A percentile compares a stretch with the other conserved stretches of the same genome.
Conservation (phyloP, 2,888 invertebrate genomes). For the Parasteatoda lunata region DNA sequence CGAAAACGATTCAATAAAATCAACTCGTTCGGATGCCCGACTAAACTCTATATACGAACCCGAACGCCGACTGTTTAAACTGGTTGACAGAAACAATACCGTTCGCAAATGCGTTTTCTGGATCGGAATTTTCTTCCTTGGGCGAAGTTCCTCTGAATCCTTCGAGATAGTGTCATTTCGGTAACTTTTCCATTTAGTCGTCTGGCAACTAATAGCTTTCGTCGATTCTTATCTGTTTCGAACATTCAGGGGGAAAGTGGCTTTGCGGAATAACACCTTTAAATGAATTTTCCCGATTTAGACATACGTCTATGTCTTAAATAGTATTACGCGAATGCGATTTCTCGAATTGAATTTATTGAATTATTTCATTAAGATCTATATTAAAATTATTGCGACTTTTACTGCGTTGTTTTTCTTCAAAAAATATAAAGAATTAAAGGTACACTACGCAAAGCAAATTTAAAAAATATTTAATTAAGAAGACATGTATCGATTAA, state of each 20-base stretch:
- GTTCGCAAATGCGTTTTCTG: not conserved
- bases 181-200: conserved; percentile 1
- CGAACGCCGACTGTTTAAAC: not conserved
- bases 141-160: not conserved
- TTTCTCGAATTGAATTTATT: too few species aligned
- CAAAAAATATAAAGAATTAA: too few species aligned
- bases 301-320: too few species aligned
- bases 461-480: too few species aligned
- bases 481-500: too few species aligned
- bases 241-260: not conserved
- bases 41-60: not conserved
- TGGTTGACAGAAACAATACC: not conserved
- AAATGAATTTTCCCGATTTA: too few species aligned
- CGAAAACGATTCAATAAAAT: conserved; percentile 5
- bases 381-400: too few species aligned
- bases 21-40: not conserved
- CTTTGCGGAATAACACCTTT: not conserved
- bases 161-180: not conserved
- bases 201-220: not conserved
- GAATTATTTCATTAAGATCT: too few species aligned
- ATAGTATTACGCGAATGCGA: too few species aligned
- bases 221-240: conserved; percentile 1
- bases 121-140: not conserved
- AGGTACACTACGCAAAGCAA: too few species aligned
- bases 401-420: too few species aligned